A percentile compares a stretch with the other conserved stretches of the same genome.
Conservation (phyloP, 2,113 vertebrate genomes). For the Ailurus styani region DNA sequence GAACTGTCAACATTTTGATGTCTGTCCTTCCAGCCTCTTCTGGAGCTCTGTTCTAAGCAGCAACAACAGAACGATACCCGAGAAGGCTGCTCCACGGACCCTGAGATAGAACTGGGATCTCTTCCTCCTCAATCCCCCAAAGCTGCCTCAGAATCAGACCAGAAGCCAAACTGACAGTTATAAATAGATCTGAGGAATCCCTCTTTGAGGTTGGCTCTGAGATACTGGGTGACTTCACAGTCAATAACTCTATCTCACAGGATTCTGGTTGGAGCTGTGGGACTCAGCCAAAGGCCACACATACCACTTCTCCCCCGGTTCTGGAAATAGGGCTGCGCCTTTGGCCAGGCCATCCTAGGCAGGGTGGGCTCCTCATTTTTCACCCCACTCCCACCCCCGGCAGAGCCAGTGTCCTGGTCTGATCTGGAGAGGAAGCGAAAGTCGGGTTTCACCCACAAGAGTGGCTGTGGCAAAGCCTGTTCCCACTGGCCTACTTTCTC, state of each 20-base stretch:
- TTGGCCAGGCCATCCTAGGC: background rate
- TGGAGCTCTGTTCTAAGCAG: background rate
- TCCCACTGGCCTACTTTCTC: background rate
- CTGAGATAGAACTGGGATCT: background rate
- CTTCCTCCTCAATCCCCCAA: background rate
- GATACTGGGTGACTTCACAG: background rate
- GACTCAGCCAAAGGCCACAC: background rate
- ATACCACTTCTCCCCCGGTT: background rate
- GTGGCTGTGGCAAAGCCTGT: background rate
- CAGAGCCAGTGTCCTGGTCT: background rate
- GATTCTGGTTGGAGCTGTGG: background rate
- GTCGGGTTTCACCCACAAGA: background rate
- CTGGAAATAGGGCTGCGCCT: background rate
- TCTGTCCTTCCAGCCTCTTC: background rate
- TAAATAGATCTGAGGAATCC: background rate
- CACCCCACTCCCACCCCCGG: background rate
- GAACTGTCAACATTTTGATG: background rate
- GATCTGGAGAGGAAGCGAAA: background rate
- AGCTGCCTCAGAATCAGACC: background rate
- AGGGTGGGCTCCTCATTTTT: background rate
- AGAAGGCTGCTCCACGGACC: background rate
- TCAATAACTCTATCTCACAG: background rate
- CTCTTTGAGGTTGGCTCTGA: background rate
- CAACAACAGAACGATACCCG: background rate
- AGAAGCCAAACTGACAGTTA: background rate